phyloP scores from a whole-genome alignment of 1,140 invertebrate genomes.

The Acyrthosiphon pisum region DNA sequence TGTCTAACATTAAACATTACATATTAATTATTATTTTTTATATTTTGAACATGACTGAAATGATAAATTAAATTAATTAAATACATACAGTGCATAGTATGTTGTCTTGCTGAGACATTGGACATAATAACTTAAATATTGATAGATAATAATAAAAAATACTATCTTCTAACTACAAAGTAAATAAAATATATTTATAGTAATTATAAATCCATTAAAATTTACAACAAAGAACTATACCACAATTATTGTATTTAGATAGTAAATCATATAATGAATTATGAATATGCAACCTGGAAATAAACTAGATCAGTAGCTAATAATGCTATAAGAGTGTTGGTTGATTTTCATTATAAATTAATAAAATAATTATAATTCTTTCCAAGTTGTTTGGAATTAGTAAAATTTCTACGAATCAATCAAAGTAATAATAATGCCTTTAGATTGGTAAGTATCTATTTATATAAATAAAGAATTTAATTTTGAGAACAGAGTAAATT shows the following conservation, averaged over 20 bases:
- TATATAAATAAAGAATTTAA: not conserved
- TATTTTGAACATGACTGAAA: not conserved
- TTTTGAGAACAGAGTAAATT: no score
- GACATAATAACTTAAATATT: no score
- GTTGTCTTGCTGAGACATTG: no score
- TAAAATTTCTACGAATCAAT: not conserved
- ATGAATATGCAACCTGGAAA: not conserved
- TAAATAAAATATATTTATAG: no score
- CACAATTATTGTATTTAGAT: not conserved
- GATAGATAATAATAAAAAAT: no score
- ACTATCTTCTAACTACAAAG: no score
- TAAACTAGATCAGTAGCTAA: not conserved
- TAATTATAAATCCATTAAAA: no score
- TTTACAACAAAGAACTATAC: not conserved
- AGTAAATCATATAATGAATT: not conserved
- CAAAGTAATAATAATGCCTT: not conserved
- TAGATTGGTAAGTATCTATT: conserved; percentile 6
- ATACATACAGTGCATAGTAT: not conserved
- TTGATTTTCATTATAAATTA: not conserved
- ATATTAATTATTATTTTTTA: not conserved
- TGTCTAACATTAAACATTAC: no score
- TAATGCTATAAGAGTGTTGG: not conserved
- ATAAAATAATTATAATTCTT: not conserved
- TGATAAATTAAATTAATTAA: not conserved
- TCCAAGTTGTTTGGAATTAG: no score